These are phyloP conservation scores for Andinoacara biseriatus DNA, from an alignment of 2,113 vertebrate species.

Conservation along the genomic window DNA sequence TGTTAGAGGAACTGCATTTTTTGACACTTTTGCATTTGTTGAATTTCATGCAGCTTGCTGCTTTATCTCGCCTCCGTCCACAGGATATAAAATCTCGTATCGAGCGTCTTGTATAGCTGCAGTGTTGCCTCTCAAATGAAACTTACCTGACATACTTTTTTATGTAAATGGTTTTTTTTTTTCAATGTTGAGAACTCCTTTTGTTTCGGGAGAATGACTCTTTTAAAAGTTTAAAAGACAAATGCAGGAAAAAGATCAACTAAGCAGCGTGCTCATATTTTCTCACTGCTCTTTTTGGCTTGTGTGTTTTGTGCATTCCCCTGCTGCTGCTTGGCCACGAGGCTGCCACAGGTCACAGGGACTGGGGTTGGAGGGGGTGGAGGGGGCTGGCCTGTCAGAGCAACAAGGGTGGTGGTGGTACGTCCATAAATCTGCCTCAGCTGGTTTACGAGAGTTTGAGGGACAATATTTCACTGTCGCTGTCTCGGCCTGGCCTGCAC, in stretches of 20 bases:
- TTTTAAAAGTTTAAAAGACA: neutral
- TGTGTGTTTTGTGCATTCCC: conserved; percentile 67
- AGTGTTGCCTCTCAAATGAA: neutral
- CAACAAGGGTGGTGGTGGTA: conserved; percentile 17
- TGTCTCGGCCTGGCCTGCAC: neutral
- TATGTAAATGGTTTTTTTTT: too few relatives aligned
- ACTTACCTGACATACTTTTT: too few relatives aligned
- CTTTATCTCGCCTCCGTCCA: neutral
- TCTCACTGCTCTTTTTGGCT: conserved; percentile 15
- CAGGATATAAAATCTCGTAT: neutral
- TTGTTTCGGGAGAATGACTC: neutral
- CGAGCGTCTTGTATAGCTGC: neutral
- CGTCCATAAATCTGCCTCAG: conserved; percentile 65
- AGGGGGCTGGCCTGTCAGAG: conserved; percentile 16
- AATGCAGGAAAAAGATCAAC: conserved; percentile 27
- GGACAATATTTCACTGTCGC: conserved; percentile 16
- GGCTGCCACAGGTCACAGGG: conserved; percentile 50
- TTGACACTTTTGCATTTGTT: neutral
- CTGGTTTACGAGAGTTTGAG: conserved; percentile 63
- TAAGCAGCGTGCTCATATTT: conserved; percentile 26
- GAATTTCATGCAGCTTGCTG: neutral
- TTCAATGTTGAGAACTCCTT: neutral
- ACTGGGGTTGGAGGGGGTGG: conserved; percentile 39
- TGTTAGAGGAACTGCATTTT: too few relatives aligned
- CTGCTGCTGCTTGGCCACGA: conserved; percentile 55